Evolutionary conservation across 2,888 invertebrate genomes (phyloP), one percentile per base, ranked within the genome.

Genomic region (Stenodema calcarata): DNA sequence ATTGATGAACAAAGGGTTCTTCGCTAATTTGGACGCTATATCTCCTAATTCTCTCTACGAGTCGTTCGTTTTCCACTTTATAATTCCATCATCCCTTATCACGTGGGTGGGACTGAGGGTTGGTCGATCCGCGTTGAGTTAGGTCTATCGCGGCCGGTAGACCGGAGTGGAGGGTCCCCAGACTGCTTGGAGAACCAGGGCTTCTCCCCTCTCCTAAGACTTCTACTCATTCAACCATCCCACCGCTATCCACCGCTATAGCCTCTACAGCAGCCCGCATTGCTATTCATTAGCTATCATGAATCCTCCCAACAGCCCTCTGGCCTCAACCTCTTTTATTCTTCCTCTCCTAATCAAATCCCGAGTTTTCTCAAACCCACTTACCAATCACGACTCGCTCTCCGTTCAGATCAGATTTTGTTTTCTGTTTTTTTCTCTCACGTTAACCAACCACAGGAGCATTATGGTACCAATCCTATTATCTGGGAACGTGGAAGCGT

Each of bases 261-360:
- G 79, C 50, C 85, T 9, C n/a, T 23, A 12, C 44, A 30, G 47
- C 50, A 47, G 41, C 28, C 50, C 54, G 54, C 85, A 85, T 85
- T 85, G 85, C 54, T 85, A 85, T 85, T 85, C 85, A 85, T 85
- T 85, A 85, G 85, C 75, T 76, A 44, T 47, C 73, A 75, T 85
- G 76, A 76, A 50, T 85, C 85, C 78, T 85, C 30, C 35, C 50
- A 12, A 18, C 41, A 30, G n/a, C 85, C 85, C 76, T 79, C 3
- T 14, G 35, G 44, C 18, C 44, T 42, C 69, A 62, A 82, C 82
- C 62, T 81, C 69, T 82, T 82, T 82, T 82, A 54, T 69, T 82
- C 42, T 35, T 27, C 18, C 62, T 41, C 35, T 27, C 62, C 70
- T 82, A 82, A 82, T 82, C 82, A 82, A 82, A 82, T 82, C 28